Evolutionary conservation across 2,797 vertebrate species (phyloP).

Genomic region (Acropternis orthonyx): DNA sequence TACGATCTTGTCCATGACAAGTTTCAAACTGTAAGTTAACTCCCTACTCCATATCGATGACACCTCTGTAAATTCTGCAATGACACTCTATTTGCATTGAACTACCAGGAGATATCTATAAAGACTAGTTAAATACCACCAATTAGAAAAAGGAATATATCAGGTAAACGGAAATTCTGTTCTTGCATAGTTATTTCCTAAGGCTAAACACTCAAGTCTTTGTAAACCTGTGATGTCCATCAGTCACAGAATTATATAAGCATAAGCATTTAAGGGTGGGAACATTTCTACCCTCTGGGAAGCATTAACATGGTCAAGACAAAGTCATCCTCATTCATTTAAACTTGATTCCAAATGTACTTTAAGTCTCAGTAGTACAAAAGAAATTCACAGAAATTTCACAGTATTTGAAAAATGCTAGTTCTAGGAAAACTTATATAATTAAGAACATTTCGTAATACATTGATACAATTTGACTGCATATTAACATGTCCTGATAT

Average conservation of each 20-base stretch:
- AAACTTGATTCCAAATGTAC: neutral
- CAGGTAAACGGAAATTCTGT: neutral
- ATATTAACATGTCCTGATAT: neutral
- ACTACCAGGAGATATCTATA: neutral
- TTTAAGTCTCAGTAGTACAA: neutral
- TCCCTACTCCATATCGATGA: neutral
- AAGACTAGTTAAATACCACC: neutral
- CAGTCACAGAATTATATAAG: neutral
- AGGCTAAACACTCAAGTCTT: neutral
- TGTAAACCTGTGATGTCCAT: neutral
- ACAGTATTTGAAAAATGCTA: neutral
- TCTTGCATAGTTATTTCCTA: neutral
- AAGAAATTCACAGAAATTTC: neutral
- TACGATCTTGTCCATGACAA: neutral
- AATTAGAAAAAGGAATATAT: neutral
- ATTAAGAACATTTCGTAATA: neutral
- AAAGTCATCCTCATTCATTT: neutral
- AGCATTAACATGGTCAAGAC: neutral
- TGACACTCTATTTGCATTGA: neutral
- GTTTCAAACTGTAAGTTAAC: neutral
- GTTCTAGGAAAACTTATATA: neutral
- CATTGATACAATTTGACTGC: neutral
- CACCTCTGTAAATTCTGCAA: neutral
- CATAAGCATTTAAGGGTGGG: neutral
- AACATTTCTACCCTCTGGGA: neutral